Evolutionary conservation across 2,113 vertebrate genomes (phyloP), one percentile per base, ranked within the genome.

Genomic region (Elachura formosa): DNA sequence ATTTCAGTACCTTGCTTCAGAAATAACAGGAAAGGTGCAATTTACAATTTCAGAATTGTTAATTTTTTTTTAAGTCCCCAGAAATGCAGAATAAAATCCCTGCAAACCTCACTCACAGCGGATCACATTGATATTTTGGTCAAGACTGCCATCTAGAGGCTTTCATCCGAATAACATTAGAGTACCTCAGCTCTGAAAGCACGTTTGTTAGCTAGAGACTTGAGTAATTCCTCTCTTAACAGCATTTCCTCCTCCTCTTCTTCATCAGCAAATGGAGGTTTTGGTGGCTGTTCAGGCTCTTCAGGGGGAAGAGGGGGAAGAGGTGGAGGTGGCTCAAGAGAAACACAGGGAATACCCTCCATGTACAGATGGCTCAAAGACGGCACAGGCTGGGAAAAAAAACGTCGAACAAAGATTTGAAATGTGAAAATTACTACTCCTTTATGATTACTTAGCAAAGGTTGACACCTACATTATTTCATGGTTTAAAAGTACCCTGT

Each of bases 221-320:
- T 99, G 12, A 99, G 98, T 26, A 99, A 98, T 20, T 99, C 99
- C 96, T 99, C 99, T 84, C 99, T 96, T 34, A 99, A 98, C 52
- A 99, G 98, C 99, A 99, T 99, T 98, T 99, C 99, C 96, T 99
- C 99, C 66, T 99, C 99, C 76, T 99, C 99, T 45, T 99, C 99
- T 54, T 99, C 99, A 87, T 99, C 99, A 26, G 99, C 99, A 94
- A 99, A 99, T 0, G 99, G 99, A 45, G 99, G 99, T 72, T 99
- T 99, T 26, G 99, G 99, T 26, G 99, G 99, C 31, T 98, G 98
- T 55, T 99, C 99, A 14, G 97, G 97, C 31, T 99, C 99, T 36
- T 98, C 98, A 4, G 98, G 98, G 10, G 99, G 99, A 40, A 98
- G 98, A 23, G 99, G 99, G 6, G 99, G 99, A 22, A 98, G 98